phyloP scores from a whole-genome alignment of 2,888 invertebrate species.

The Anoplius nigerrimus region DNA sequence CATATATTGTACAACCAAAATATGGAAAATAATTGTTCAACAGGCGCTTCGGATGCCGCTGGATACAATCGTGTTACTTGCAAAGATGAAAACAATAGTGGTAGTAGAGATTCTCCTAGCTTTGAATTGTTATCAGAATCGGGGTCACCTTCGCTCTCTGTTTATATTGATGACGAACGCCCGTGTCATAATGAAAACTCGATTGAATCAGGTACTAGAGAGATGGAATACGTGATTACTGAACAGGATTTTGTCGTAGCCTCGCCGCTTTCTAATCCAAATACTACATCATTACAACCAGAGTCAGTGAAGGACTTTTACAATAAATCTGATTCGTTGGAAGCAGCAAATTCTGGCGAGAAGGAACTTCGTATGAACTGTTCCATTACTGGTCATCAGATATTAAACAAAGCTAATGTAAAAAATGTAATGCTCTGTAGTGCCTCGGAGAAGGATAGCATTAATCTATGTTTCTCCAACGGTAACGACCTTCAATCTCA shows the following conservation, averaged over 20 bases:
- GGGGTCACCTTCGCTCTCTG: constrained; percentile 42
- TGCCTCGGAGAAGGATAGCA: constrained; percentile 69
- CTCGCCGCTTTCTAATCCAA: no score
- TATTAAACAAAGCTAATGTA: constrained; percentile 5
- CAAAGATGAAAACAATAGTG: constrained; percentile 45
- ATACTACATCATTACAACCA: no score
- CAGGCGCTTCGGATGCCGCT: not conserved
- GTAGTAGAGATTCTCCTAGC: constrained; percentile 50
- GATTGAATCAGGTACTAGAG: not conserved
- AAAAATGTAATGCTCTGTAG: constrained; percentile 24
- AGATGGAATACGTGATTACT: no score
- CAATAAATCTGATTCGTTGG: constrained; percentile 3
- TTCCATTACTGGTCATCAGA: constrained; percentile 23
- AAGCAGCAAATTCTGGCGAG: constrained; percentile 11
- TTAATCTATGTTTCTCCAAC: constrained; percentile 65
- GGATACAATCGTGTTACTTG: constrained; percentile 27
- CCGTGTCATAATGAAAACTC: constrained; percentile 27
- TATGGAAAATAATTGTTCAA: not conserved
- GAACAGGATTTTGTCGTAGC: no score
- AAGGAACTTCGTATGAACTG: constrained; percentile 23
- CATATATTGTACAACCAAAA: constrained; percentile 6
- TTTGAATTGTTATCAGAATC: constrained; percentile 52
- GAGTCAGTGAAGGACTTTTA: constrained; percentile 5
- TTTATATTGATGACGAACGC: constrained; percentile 47
- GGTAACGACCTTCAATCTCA: constrained; percentile 56